Conservation (phyloP, 2,113 vertebrate genomes). For the Orycteropus afer region DNA sequence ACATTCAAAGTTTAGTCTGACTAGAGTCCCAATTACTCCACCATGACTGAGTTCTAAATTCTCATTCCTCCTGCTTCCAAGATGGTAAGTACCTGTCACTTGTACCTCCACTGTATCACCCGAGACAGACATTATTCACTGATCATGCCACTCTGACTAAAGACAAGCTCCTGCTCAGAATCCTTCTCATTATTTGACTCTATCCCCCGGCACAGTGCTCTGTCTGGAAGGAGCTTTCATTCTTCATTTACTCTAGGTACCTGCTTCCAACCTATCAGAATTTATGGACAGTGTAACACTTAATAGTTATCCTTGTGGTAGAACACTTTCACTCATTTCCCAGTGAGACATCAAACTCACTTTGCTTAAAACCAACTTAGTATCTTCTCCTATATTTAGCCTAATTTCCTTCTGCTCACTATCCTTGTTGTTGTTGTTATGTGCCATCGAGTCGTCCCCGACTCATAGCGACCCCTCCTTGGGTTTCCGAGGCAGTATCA, state of each 20-base stretch:
- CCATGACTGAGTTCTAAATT: background rate
- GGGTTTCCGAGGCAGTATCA: too few species aligned
- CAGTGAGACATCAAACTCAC: background rate
- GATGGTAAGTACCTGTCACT: background rate
- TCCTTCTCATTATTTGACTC: background rate
- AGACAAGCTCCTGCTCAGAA: background rate
- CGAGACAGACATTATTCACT: background rate
- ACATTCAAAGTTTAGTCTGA: background rate
- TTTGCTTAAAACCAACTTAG: background rate
- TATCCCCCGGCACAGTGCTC: background rate
- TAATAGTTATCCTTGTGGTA: background rate
- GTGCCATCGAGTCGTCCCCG: too few species aligned
- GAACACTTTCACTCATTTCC: conserved; percentile 2
- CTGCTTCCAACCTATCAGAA: background rate
- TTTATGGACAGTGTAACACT: background rate
- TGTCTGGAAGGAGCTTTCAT: background rate
- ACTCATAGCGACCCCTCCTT: too few species aligned
- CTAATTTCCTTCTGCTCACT: background rate
- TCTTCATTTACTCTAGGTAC: background rate
- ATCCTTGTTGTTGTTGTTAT: too few species aligned
- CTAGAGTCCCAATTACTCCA: background rate
- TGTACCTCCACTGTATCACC: background rate
- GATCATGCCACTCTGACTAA: background rate
- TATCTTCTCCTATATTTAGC: background rate
- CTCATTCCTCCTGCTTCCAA: background rate